phyloP scores from a whole-genome alignment of 2,888 invertebrate genomes.

The Leptopilina myrica region DNA sequence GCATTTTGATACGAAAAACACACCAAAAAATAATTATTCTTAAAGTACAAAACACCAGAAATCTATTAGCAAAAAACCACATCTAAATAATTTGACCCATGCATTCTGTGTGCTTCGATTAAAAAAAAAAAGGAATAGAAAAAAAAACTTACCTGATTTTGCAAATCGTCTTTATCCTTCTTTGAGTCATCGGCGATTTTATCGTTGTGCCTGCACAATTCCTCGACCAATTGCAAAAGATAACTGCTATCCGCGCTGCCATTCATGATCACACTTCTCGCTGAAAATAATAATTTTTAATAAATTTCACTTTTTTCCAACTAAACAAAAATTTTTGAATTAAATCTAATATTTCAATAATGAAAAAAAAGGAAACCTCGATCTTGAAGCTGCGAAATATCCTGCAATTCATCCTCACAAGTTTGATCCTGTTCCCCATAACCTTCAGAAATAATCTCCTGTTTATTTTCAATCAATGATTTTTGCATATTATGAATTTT shows the following conservation, averaged over 20 bases:
- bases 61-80: conserved; percentile 57
- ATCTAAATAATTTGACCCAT: conserved; percentile 51
- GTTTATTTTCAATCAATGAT: conserved; percentile 76
- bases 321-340: neutral
- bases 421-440: conserved; percentile 76
- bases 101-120: conserved; percentile 42
- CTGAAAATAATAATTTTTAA: conserved; percentile 65
- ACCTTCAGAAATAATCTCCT: conserved; percentile 79
- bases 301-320: neutral
- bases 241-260: conserved; percentile 75
- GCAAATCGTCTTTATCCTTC: conserved; percentile 84
- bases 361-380: conserved; percentile 64
- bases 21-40: conserved; percentile 51
- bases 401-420: conserved; percentile 65
- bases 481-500: conserved; percentile 80
- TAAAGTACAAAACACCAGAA: conserved; percentile 61
- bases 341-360: neutral
- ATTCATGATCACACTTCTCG: conserved; percentile 76
- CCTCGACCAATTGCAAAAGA: conserved; percentile 81
- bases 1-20: conserved; percentile 51
- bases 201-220: conserved; percentile 80
- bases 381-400: conserved; percentile 72
- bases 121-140: neutral
- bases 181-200: conserved; percentile 82
- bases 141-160: conserved; percentile 82